Conservation (phyloP, 2,113 vertebrate species). For the Megaceryle maxima region DNA sequence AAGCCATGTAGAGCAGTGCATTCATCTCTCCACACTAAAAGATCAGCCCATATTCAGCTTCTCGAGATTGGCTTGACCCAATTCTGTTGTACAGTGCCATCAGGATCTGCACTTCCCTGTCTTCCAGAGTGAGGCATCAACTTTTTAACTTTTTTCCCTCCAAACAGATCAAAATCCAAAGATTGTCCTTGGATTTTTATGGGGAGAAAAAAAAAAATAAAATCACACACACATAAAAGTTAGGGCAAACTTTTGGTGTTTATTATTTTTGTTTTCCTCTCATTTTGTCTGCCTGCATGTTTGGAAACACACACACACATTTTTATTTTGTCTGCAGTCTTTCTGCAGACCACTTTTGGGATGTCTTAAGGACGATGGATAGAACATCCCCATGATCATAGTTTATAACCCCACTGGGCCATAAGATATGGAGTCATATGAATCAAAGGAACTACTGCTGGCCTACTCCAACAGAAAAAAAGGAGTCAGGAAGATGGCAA, state of each 20-base stretch:
- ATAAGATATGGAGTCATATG: not conserved
- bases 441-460: not conserved
- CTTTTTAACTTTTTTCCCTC: not conserved
- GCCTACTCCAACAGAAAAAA: not conserved
- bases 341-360: not conserved
- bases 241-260: not conserved
- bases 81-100: not conserved
- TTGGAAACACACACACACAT: not conserved
- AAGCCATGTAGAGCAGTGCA: not conserved
- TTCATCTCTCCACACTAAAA: not conserved
- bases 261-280: not conserved
- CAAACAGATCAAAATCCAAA: not conserved
- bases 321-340: not conserved
- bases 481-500: not conserved
- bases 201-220: not conserved
- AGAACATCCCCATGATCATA: accelerated
- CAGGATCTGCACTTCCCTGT: not conserved
- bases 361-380: not conserved
- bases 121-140: not conserved
- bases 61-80: not conserved
- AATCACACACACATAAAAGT: not conserved
- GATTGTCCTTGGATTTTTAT: not conserved
- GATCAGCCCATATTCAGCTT: not conserved
- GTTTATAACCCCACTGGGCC: not conserved
- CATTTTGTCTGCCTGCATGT: not conserved